Conservation (phyloP, 2,113 vertebrate genomes). For the Balaeniceps rex region DNA sequence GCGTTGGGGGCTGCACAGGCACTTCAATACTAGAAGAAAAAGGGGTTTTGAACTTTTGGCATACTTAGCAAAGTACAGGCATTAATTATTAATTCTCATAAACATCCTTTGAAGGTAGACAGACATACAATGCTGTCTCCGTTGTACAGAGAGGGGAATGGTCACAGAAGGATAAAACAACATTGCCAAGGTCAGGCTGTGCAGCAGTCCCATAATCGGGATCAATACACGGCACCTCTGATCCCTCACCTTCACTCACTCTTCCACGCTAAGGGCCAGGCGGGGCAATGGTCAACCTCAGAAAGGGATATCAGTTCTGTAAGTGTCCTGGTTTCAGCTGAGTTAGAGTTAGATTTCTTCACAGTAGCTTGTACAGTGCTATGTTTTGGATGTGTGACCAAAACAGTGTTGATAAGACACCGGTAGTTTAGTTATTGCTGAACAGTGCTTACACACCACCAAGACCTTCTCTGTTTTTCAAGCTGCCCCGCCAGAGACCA, state of each 20-base stretch:
- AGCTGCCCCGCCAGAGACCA: background rate
- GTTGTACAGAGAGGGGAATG: background rate
- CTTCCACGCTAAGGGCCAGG: background rate
- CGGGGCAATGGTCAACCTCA: background rate
- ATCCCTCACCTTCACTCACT: background rate
- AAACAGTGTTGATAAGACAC: background rate
- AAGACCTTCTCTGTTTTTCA: background rate
- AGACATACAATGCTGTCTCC: background rate
- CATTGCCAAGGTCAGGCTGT: background rate
- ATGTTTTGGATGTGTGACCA: background rate
- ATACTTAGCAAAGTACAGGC: background rate
- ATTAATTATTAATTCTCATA: background rate
- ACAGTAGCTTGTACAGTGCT: background rate
- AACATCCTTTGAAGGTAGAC: background rate
- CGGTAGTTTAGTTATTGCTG: background rate
- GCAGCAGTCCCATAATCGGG: background rate
- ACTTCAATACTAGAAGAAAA: background rate
- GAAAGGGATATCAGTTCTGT: background rate
- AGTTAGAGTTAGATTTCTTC: background rate
- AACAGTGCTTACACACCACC: background rate
- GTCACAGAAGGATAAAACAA: background rate
- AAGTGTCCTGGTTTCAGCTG: background rate
- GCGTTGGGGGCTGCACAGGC: background rate
- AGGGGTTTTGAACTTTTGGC: background rate
- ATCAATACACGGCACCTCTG: background rate